phyloP scores from a whole-genome alignment of 2,113 vertebrate genomes.

The Dromiciops gliroides region DNA sequence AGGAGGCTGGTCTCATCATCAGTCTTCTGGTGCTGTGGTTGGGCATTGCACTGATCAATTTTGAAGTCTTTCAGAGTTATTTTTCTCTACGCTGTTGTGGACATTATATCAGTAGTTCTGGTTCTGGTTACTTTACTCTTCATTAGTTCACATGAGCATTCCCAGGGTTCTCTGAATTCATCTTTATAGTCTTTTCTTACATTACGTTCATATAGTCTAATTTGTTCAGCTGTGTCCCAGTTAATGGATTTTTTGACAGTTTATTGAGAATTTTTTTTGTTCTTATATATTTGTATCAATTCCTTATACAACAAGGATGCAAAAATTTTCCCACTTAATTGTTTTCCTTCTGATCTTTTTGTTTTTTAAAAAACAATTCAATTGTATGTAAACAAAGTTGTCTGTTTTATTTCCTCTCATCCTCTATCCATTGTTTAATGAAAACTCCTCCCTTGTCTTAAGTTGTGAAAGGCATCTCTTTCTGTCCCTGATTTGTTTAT shows the following conservation, averaged over 20 bases:
- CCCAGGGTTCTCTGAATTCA: neutral
- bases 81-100: neutral
- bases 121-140: neutral
- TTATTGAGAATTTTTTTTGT: conserved; percentile 8
- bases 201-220: neutral
- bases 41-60: neutral
- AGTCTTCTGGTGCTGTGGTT: neutral
- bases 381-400: conserved; percentile 4
- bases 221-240: neutral
- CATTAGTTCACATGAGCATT: neutral
- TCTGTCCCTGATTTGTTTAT: neutral
- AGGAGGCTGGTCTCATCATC: neutral
- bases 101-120: neutral
- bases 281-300: neutral
- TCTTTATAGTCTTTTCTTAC: neutral
- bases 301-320: neutral
- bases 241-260: neutral
- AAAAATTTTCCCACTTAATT: neutral
- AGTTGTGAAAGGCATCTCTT: neutral
- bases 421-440: neutral
- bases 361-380: conserved; percentile 1
- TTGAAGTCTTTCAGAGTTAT: neutral
- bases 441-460: neutral
- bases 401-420: neutral
- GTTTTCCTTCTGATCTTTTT: conserved; percentile 28